Conservation (phyloP, 2,888 invertebrate species). For the Steinernema carpocapsae region DNA sequence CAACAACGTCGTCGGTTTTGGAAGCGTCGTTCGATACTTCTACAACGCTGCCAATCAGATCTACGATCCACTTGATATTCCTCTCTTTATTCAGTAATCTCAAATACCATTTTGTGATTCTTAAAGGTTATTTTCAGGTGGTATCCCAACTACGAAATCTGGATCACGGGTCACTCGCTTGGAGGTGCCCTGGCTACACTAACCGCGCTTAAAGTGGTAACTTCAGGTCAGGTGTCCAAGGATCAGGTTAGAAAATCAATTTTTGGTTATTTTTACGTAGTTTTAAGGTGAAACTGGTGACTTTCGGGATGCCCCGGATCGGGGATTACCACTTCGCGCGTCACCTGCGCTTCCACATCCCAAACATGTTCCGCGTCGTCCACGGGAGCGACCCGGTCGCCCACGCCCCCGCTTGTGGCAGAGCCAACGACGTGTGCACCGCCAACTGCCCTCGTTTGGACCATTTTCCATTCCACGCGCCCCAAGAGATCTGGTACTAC, state of each 20-base stretch:
- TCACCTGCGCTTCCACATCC: conserved; percentile 1
- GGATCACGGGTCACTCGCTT: conserved; percentile 24
- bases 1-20: conserved; percentile 8
- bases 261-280: background rate
- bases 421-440: conserved; percentile 6
- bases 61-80: background rate
- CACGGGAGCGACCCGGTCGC: conserved; percentile 27
- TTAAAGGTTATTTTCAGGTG: background rate
- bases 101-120: background rate
- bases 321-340: conserved; percentile 29
- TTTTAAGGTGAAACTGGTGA: conserved; percentile 7
- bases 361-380: conserved; percentile 22
- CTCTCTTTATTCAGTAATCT: background rate
- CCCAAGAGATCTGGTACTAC: conserved; percentile 21
- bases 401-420: conserved; percentile 4
- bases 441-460: background rate
- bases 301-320: conserved; percentile 18
- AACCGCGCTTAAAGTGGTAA: background rate
- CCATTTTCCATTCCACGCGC: background rate
- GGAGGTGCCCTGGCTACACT: conserved; percentile 21
- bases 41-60: background rate
- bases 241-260: background rate
- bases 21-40: conserved; percentile 21
- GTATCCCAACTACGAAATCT: conserved; percentile 12
- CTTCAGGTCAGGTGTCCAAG: background rate